phyloP scores from a whole-genome alignment of 1,140 invertebrate species.

The Lordiphosa clarofinis region DNA sequence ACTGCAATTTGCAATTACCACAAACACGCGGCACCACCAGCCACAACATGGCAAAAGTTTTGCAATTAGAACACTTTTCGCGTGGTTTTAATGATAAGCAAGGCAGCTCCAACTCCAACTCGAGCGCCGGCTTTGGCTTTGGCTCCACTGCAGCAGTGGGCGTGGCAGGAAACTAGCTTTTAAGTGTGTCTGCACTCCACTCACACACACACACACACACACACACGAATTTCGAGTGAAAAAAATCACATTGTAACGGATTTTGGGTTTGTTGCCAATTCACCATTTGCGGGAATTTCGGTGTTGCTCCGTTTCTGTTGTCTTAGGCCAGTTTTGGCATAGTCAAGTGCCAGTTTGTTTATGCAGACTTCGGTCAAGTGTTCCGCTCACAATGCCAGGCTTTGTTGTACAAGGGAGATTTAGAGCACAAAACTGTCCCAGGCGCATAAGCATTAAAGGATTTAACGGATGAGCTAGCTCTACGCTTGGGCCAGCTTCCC shows the following conservation, averaged over 20 bases:
- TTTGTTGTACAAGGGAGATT: slow-evolving; percentile 34
- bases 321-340: slow-evolving; percentile 30
- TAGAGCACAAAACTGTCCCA: slow-evolving; percentile 37
- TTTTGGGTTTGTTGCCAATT: slow-evolving; percentile 19
- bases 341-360: slow-evolving; percentile 15
- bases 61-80: slow-evolving; percentile 75
- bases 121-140: neutral
- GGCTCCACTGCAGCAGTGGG: slow-evolving; percentile 22
- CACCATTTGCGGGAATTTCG: slow-evolving; percentile 27
- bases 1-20: slow-evolving; percentile 75
- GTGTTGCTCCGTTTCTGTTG: slow-evolving; percentile 11
- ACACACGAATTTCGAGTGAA: slow-evolving; percentile 45
- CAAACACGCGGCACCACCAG: slow-evolving; percentile 55
- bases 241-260: slow-evolving; percentile 8
- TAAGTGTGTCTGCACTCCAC: slow-evolving; percentile 62
- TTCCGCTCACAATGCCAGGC: neutral
- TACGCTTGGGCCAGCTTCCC: slow-evolving; percentile 16
- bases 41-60: slow-evolving; percentile 62
- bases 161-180: slow-evolving; percentile 70
- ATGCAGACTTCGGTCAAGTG: slow-evolving; percentile 5
- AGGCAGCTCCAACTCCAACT: slow-evolving; percentile 5
- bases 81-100: slow-evolving; percentile 62
- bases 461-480: slow-evolving; percentile 51
- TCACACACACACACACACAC: neutral
- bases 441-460: slow-evolving; percentile 56